These are phyloP conservation scores for chimpanzee (Pan troglodytes) DNA, from an alignment of 2,113 vertebrate genomes.

Conservation along the genomic window NHGRI_mPanTro3-v2.1_pri NC_072401.2:131332001-131332500, in stretches of 20 bases:
- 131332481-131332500: slow-evolving; percentile 30
- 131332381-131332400: background rate
- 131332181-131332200: background rate
- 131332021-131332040: background rate
- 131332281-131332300: background rate
- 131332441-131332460: background rate
- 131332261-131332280: background rate
- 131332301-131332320: background rate
- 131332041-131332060: background rate
- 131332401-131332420: background rate
- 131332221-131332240: background rate
- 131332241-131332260: too few relatives aligned
- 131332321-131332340: background rate
- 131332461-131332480: background rate
- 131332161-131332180: background rate
- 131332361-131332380: background rate
- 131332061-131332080: background rate
- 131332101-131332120: background rate
- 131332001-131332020: background rate
- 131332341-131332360: background rate
- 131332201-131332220: background rate
- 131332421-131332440: background rate
- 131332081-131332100: background rate
- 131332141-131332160: background rate
- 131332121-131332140: background rate